Conservation (phyloP, 2,113 vertebrate genomes). For the Cariama cristata region DNA sequence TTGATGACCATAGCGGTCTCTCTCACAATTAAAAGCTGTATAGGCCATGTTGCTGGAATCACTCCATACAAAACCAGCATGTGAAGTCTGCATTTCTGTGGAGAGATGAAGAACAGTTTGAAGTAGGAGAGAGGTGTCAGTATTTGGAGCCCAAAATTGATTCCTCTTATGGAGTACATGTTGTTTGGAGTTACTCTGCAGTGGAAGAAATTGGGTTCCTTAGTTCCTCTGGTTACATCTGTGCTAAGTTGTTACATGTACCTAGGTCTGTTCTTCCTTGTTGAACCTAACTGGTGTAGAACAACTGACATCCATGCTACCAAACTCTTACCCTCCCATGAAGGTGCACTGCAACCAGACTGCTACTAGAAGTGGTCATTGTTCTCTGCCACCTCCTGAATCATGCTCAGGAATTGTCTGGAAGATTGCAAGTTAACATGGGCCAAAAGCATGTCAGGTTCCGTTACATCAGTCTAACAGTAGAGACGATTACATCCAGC, state of each 20-base stretch:
- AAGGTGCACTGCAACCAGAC: neutral
- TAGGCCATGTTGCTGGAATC: neutral
- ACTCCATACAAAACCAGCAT: neutral
- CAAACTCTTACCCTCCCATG: neutral
- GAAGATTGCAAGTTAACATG: neutral
- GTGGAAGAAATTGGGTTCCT: neutral
- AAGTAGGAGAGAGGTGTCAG: neutral
- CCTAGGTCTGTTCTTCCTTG: neutral
- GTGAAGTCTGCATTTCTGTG: neutral
- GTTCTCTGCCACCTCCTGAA: neutral
- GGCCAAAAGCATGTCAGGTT: neutral
- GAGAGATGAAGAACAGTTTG: neutral
- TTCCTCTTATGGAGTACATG: neutral
- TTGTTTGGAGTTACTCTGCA: neutral
- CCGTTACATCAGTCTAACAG: neutral
- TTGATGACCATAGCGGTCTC: neutral
- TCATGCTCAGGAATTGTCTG: neutral
- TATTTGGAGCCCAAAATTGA: neutral
- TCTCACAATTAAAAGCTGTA: neutral
- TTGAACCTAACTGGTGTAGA: neutral
- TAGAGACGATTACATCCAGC: neutral
- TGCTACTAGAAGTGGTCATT: neutral
- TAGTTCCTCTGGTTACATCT: neutral
- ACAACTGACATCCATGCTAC: no score
- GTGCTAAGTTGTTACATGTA: neutral